phyloP scores from a whole-genome alignment of 2,888 invertebrate genomes.

The Meandrusa payeni region DNA sequence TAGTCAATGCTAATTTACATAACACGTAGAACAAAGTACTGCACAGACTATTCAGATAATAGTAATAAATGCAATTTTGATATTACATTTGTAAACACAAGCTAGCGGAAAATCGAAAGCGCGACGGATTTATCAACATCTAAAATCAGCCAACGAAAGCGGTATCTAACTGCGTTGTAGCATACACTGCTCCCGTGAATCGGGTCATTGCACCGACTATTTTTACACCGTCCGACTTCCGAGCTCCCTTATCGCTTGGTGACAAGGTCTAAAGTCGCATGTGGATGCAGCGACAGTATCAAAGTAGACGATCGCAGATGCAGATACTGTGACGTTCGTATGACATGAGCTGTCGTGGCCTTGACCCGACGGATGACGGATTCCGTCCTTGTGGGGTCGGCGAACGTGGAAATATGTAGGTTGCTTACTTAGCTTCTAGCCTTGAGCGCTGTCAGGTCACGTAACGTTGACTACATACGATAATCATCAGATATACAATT shows the following conservation, averaged over 20 bases:
- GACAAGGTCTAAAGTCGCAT: slow-evolving; percentile 52
- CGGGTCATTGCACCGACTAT: slow-evolving; percentile 68
- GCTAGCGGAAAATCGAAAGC: slow-evolving; percentile 5
- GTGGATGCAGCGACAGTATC: slow-evolving; percentile 48
- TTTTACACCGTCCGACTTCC: slow-evolving; percentile 39
- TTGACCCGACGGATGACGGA: slow-evolving; percentile 73
- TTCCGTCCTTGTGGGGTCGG: slow-evolving; percentile 76
- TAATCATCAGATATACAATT: slow-evolving; percentile 16
- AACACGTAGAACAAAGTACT: too few species aligned
- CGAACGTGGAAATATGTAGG: slow-evolving; percentile 55
- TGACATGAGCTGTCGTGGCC: slow-evolving; percentile 66
- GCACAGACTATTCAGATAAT: too few species aligned
- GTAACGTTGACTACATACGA: slow-evolving; percentile 17
- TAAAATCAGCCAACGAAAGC: slow-evolving; percentile 63
- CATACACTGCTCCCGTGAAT: slow-evolving; percentile 47
- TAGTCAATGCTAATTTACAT: too few species aligned
- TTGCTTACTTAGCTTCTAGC: slow-evolving; percentile 33
- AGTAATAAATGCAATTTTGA: too few species aligned
- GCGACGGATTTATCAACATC: slow-evolving; percentile 34
- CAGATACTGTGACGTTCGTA: slow-evolving; percentile 65
- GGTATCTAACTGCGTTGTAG: slow-evolving; percentile 54
- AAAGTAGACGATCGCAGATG: slow-evolving; percentile 74
- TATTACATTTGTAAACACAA: too few species aligned
- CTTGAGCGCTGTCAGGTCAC: slow-evolving; percentile 23
- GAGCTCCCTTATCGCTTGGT: slow-evolving; percentile 44